A percentile compares a stretch with the other conserved stretches of the same genome.
These are phyloP conservation scores for Harpagifer antarcticus DNA, from an alignment of 2,797 vertebrate species.

Conservation along the genomic window DNA sequence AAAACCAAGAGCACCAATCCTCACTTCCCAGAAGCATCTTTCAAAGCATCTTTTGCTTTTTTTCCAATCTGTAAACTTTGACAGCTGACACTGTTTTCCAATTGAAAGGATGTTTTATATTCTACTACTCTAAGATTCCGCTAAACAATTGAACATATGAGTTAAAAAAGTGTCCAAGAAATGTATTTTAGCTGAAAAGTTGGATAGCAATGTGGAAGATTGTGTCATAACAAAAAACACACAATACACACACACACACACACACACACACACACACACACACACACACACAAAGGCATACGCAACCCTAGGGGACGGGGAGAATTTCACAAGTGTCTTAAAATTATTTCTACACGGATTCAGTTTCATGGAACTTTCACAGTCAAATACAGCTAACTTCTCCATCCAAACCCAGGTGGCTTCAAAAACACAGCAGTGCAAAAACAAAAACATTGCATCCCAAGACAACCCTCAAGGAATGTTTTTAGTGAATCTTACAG, in stretches of 20 bases:
- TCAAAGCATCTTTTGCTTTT: conserved; percentile 13
- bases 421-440: conserved; percentile 3
- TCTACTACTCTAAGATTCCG: not conserved
- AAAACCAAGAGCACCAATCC: conserved; percentile 12
- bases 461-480: not conserved
- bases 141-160: not conserved
- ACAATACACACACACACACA: not conserved
- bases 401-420: not conserved
- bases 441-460: conserved; percentile 12
- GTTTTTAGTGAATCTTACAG: not conserved
- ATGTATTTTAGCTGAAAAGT: not conserved
- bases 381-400: not conserved
- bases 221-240: conserved; percentile 2
- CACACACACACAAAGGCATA: not conserved
- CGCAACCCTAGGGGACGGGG: not conserved
- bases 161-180: not conserved
- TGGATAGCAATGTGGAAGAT: conserved; percentile 10
- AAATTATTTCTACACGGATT: conserved; percentile 3
- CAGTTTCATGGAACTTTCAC: conserved; percentile 9
- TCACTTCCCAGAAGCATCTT: conserved; percentile 15
- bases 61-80: conserved; percentile 18
- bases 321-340: conserved; percentile 24
- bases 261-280: not conserved
- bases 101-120: not conserved
- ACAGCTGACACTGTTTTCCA: conserved; percentile 27